Base-by-base conservation (phyloP, 1,140 invertebrate species). In the Ceratoteleas bidentatus region DNA sequence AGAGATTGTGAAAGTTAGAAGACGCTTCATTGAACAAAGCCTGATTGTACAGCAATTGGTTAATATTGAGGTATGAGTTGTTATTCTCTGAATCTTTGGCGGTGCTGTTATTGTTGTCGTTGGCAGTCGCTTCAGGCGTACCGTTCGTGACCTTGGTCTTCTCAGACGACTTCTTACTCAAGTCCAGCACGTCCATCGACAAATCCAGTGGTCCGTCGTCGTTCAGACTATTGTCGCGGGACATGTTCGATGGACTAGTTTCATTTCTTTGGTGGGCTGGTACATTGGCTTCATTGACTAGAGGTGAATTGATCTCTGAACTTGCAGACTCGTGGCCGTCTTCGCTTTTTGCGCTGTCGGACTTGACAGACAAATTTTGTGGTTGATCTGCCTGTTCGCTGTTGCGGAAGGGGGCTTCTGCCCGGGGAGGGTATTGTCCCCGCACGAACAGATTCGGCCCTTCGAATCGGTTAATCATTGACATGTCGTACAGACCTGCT, bases 171-270 rank as follows among this genome's bases (percentile, higher is more conserved):
- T 40, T 40, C 91, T 96, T 96, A 85, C 96, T 97, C 72, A 98
- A 93, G 90, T 98, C 97, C n/a, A 98, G 89, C 2, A 96, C 96
- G 89, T 96, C 95, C 91, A 95, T 95, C 34, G 94, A 94, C 3
- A 97, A 90, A 91, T 97, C 96, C 60, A 97, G 91, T 0, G 96
- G 95, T 8, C 93, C 92, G 58, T 95, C 93, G 5, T 91, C 88
- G n/a, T 72, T 82, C 0, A 72, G 32, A 54, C 13, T 56, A 15
- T 40, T 64, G 5, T 78, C 52, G 57, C 61, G 83, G 14, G 64
- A 61, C 24, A 70, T 47, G 70, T 87, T 88, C 36, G 90, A 90
- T 54, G 88, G 90, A 87, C 86, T 88, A 73, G 87, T 75, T 86
- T 89, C 87, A 34, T 88, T 85, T 89, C 88, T 90, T 90, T 91